Evolutionary conservation across 2,113 vertebrate genomes (phyloP).

Genomic region (Garra rufa): DNA sequence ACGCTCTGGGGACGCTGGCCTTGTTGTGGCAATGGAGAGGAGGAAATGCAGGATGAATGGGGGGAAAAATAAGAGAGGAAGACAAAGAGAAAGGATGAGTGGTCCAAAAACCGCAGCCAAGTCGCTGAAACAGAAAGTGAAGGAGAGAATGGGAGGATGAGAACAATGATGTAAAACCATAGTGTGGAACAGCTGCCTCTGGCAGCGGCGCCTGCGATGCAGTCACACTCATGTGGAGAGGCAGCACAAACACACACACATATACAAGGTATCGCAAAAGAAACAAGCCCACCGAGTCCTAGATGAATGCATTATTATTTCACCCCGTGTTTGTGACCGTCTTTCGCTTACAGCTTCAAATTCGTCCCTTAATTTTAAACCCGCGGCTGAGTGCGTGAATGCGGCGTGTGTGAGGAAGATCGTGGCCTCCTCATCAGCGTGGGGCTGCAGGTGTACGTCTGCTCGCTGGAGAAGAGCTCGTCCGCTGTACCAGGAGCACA

Average conservation of each 20-base stretch:
- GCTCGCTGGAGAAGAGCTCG: constrained; percentile 65
- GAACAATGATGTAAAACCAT: constrained; percentile 61
- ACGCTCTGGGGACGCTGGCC: constrained; percentile 63
- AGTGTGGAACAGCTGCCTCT: constrained; percentile 59
- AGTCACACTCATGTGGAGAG: constrained; percentile 27
- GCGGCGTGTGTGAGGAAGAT: constrained; percentile 41
- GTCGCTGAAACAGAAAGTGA: constrained; percentile 44
- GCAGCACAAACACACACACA: constrained; percentile 11
- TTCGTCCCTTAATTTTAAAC: constrained; percentile 18
- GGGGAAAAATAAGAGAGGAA: constrained; percentile 61
- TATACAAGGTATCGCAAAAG: background rate
- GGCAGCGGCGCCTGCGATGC: constrained; percentile 29
- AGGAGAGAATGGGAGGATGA: constrained; percentile 52
- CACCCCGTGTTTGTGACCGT: constrained; percentile 4
- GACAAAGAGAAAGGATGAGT: constrained; percentile 41
- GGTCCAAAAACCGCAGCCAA: constrained; percentile 55
- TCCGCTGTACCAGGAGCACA: constrained; percentile 69
- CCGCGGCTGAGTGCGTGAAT: constrained; percentile 3
- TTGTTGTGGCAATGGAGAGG: constrained; percentile 69
- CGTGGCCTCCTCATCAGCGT: constrained; percentile 33
- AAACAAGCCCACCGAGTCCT: background rate
- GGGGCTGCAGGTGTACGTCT: constrained; percentile 44
- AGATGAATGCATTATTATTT: constrained; percentile 33
- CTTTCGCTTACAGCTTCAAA: constrained; percentile 23
- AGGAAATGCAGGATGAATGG: constrained; percentile 68